Base-by-base conservation (phyloP, 1,140 invertebrate genomes). In the Trissolcus basalis region DNA sequence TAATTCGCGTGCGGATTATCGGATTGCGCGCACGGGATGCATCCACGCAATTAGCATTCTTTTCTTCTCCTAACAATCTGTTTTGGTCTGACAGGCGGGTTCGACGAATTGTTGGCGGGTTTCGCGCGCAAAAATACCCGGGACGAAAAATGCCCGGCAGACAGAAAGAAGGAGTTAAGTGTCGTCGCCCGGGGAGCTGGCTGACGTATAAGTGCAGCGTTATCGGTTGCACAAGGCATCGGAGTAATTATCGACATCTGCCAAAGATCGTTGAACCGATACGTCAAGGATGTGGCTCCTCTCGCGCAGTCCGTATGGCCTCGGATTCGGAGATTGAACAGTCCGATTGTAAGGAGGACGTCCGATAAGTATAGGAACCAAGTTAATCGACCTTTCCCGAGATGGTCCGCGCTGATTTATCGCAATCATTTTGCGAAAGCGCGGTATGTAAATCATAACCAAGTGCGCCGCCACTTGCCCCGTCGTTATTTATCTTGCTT, bases 171-270 rank as follows among this genome's bases (percentile, higher is more conserved):
- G 58, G 73, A 77, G 68, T 69, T 71, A 65, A 69, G 58, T 75
- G 60, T 79, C 77, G 58, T 69, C 16, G 77, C 77, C 77, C 44
- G 36, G 44, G 71, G 71, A 51, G 69, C 64, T 44, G 67, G 49
- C 49, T 58, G 68, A 73, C 58, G 60, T 75, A 39, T 71, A 70
- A 56, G 49, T 67, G 43, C 47, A 44, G 13, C 44, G 71, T 68
- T 72, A 67, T 72, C 72, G 65, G 36, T 73, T 65, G 51, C 73
- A 77, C 69, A 59, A 51, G 73, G 50, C 64, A 61, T 44, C 19
- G n/a, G 63, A 77, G 72, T 73, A 77, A 79, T 77, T 79, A 79
- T 77, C 73, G 73, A 73, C 78, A 79, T 79, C 78, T 77, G 78
- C 73, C 68, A 70, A 79, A 77, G 78, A 76, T 73, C 78, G 55